These are phyloP conservation scores for Danaus melanippus DNA, from an alignment of 1,140 invertebrate species.

Conservation along the genomic window DNA sequence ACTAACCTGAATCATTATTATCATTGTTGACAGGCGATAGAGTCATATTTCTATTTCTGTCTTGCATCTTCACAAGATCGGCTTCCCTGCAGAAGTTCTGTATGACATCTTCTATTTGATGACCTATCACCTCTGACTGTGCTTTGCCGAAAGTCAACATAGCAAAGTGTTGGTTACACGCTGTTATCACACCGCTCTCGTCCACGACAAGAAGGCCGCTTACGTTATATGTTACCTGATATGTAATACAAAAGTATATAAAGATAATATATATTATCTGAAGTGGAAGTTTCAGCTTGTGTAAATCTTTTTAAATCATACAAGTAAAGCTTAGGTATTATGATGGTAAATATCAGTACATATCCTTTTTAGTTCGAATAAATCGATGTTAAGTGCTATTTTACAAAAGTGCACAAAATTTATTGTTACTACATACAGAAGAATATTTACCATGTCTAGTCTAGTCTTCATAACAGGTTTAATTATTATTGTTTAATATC, in stretches of 20 bases:
- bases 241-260: neutral
- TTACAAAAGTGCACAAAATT: too few species aligned
- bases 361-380: too few species aligned
- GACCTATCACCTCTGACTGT: slow-evolving; percentile 74
- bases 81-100: slow-evolving; percentile 71
- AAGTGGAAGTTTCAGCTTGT: too few species aligned
- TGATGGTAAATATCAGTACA: too few species aligned
- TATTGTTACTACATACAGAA: too few species aligned
- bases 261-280: too few species aligned
- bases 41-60: slow-evolving; percentile 64
- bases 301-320: too few species aligned
- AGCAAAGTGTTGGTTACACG: slow-evolving; percentile 79
- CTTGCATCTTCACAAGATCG: slow-evolving; percentile 49
- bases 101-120: slow-evolving; percentile 72
- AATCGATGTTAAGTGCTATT: too few species aligned
- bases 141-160: slow-evolving; percentile 77
- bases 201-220: slow-evolving; percentile 79
- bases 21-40: slow-evolving; percentile 71
- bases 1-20: slow-evolving; percentile 55
- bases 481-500: too few species aligned
- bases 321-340: too few species aligned
- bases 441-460: too few species aligned
- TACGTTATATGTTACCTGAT: slow-evolving; percentile 76
- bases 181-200: slow-evolving; percentile 75
- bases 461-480: neutral